A percentile compares a stretch with the other conserved stretches of the same genome.
These are phyloP conservation scores for Trichonephila clavata DNA, from an alignment of 1,140 invertebrate species.

Conservation along the genomic window DNA sequence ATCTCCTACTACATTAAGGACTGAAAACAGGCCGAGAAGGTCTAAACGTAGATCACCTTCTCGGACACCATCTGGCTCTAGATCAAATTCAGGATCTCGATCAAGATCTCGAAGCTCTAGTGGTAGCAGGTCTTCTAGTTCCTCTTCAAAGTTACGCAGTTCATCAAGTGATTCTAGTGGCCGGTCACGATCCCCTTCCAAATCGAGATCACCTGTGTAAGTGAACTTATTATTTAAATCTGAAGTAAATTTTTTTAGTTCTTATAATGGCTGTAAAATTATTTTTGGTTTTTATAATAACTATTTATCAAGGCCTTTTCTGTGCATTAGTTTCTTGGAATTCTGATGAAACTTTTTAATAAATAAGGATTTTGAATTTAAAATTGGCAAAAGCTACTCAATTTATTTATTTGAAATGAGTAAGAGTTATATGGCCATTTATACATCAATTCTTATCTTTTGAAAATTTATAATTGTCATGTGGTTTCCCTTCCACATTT, in stretches of 20 bases:
- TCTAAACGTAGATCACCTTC: constrained; percentile 79
- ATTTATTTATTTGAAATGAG: too few relatives aligned
- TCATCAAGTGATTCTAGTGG: constrained; percentile 77
- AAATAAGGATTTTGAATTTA: too few relatives aligned
- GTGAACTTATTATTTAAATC: constrained; percentile 26
- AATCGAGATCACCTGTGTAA: constrained; percentile 78
- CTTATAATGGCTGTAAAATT: too few relatives aligned
- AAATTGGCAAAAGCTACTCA: too few relatives aligned
- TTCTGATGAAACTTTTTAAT: too few relatives aligned
- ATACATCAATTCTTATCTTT: too few relatives aligned
- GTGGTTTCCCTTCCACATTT: too few relatives aligned
- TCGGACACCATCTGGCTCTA: constrained; percentile 82
- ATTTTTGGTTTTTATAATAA: too few relatives aligned
- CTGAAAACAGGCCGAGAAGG: constrained; percentile 78
- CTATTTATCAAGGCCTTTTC: too few relatives aligned
- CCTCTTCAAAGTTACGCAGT: constrained; percentile 77
- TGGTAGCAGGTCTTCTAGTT: constrained; percentile 76
- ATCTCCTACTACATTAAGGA: constrained; percentile 74
- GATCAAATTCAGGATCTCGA: constrained; percentile 79
- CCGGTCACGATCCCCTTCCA: constrained; percentile 78
- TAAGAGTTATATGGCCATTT: too few relatives aligned
- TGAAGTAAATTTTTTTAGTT: not conserved
- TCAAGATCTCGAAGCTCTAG: constrained; percentile 77
- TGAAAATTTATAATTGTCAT: too few relatives aligned
- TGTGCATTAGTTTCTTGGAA: too few relatives aligned